Conservation (phyloP, 1,140 invertebrate species). For the Asobara japonica region DNA sequence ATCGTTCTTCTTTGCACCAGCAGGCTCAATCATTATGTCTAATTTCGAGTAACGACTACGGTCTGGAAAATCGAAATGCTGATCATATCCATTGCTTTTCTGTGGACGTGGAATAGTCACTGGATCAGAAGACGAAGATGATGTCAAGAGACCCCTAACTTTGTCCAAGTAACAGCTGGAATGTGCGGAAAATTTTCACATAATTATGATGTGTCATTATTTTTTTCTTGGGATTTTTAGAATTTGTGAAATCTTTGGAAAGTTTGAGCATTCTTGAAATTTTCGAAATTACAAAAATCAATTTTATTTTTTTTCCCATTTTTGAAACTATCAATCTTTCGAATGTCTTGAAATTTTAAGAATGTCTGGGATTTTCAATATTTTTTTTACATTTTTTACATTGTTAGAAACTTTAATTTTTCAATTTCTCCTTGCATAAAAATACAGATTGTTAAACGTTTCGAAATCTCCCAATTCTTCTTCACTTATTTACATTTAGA, state of each 20-base stretch:
- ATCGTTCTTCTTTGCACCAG: background rate
- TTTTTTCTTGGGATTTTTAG: background rate
- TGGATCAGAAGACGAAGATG: background rate
- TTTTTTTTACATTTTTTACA: too few species aligned
- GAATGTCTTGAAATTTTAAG: too few species aligned
- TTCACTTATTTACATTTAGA: too few species aligned
- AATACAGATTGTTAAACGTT: too few species aligned
- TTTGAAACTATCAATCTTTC: too few species aligned
- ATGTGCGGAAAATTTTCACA: background rate
- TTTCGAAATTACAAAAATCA: too few species aligned
- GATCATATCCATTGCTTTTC: constrained; percentile 4
- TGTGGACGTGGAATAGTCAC: background rate
- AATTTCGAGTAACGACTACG: constrained; percentile 1
- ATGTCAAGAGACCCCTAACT: background rate
- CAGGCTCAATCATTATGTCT: background rate
- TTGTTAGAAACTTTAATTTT: too few species aligned
- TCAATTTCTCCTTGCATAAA: too few species aligned
- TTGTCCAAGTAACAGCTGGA: constrained; percentile 14
- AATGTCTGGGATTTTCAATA: too few species aligned
- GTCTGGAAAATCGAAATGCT: constrained; percentile 27
- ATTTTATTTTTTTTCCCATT: too few species aligned
- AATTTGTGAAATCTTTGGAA: background rate
- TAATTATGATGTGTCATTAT: background rate
- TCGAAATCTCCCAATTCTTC: too few species aligned
- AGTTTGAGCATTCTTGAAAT: too few species aligned